Evolutionary conservation across 2,797 vertebrate genomes (phyloP), one percentile per base, ranked within the genome.

Genomic region (Malurus splendens): DNA sequence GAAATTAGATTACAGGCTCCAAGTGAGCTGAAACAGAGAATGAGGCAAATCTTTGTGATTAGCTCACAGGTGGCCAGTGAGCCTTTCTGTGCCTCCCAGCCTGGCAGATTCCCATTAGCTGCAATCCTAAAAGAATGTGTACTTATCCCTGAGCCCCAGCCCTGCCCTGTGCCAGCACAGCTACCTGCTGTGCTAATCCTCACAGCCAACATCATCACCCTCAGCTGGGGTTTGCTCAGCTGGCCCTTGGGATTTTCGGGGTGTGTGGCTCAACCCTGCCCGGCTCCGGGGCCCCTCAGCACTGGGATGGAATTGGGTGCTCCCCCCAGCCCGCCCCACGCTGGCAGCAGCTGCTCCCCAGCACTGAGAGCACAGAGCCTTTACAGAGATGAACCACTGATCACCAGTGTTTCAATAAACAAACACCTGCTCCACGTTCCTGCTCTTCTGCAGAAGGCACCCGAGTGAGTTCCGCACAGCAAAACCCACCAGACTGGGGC

Each of bases 101-200:
- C 94, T 91, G 96, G 95, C 96, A 96, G 96, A 97, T 96, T 97
- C 90, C 92, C 81, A 90, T 96, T 97, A 98, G 97, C 97, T 96
- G 96, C 96, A 86, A 89, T 94, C 93, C 96, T 94, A 95, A 96
- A 90, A 97, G 94, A 96, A 96, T 92, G 93, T 95, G 96, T 96
- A 92, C 96, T 96, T 95, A 96, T 96, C 97, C 96, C 94, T 94
- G 89, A 77, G 97, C 96, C 97, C 97, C 97, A 94, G 80, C 73
- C 66, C 94, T 95, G 95, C 94, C 94, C 91, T 92, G 91, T 71
- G 89, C 89, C 92, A 96, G 81, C 72, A 67, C 12, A 0, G 82
- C 74, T 95, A 92, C 93, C 88, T 83, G 85, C 90, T 94, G 95
- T 47, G 93, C 88, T 95, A 94, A 95, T 94, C 94, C 93, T 91